Evolutionary conservation across 2,797 vertebrate species (phyloP).

Genomic region (Bucorvus abyssinicus): DNA sequence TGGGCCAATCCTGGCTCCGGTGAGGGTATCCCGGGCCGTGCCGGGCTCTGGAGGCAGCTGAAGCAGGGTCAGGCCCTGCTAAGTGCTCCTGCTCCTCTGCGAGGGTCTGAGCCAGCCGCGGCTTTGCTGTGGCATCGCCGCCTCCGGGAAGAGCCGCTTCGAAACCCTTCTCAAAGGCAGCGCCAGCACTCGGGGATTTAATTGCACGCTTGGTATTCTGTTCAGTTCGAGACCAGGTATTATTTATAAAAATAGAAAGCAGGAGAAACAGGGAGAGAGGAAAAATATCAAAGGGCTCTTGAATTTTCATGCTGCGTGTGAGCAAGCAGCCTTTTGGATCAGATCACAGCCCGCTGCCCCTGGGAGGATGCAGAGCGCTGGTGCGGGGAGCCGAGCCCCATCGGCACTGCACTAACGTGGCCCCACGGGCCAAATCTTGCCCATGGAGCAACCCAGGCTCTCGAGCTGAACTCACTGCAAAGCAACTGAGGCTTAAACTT

Average conservation of each 20-base stretch:
- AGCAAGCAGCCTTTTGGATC: not conserved
- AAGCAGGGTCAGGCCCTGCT: not conserved
- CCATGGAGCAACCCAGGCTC: not conserved
- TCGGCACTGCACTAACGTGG: accelerated
- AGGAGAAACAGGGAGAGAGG: not conserved
- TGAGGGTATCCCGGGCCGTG: not conserved
- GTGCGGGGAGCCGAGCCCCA: not conserved
- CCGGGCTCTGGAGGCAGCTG: not conserved
- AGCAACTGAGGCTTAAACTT: not conserved
- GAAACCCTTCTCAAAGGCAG: not conserved
- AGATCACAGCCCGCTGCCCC: not conserved
- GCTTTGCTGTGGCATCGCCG: not conserved
- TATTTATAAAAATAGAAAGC: conserved; percentile 53
- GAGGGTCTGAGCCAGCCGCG: not conserved
- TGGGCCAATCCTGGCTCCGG: not conserved
- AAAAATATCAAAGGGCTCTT: not conserved
- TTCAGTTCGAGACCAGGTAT: conserved; percentile 27
- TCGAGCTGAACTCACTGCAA: not conserved
- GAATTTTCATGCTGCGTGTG: not conserved
- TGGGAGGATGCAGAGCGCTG: not conserved
- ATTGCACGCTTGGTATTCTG: conserved; percentile 20
- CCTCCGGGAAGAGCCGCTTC: not conserved
- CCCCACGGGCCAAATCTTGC: not conserved
- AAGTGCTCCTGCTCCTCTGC: not conserved
- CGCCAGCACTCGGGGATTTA: not conserved